Evolutionary conservation across 2,888 invertebrate species (phyloP), one percentile per base, ranked within the genome.

Genomic region (Clostera curtula): DNA sequence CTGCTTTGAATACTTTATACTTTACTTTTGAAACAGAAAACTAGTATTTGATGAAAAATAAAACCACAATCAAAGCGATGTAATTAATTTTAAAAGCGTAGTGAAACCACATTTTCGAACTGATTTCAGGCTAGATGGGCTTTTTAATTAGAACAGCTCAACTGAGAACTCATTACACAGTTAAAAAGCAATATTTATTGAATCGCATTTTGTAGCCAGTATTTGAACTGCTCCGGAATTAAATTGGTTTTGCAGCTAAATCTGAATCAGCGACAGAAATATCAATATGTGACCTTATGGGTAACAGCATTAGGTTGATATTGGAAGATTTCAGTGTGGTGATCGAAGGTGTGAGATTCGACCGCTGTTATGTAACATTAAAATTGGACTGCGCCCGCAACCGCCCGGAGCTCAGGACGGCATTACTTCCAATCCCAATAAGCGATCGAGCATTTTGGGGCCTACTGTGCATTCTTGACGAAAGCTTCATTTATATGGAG

Each of bases 341-440:
- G n/a, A n/a, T n/a, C n/a, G n/a, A n/a, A n/a, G n/a, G n/a, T n/a
- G n/a, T n/a, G n/a, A n/a, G n/a, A 67, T 65, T 58, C 54, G 49
- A 56, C 59, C 57, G n/a, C 57, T 49, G 61, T 57, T 59, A 61
- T 48, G 57, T 62, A 62, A 64, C 59, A 68, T 69, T 70, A 65
- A 69, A 71, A 68, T 61, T 67, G 65, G 56, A 62, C 49, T 43
- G 39, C 41, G 39, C 38, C 41, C 38, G 36, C 25, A 21, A 29
- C 44, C 33, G 33, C 47, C 47, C 43, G 50, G 41, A 46, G 50
- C 39, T 34, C 35, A 49, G 45, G 59, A 62, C 63, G 58, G 61
- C 57, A 64, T 56, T 55, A 46, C 56, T 46, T 57, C 55, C 65
- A 69, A 62, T 67, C 52, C 57, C 61, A 69, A 67, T 70, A 66